Conservation (phyloP, 2,113 vertebrate genomes). For the Coreoperca whiteheadi region DNA sequence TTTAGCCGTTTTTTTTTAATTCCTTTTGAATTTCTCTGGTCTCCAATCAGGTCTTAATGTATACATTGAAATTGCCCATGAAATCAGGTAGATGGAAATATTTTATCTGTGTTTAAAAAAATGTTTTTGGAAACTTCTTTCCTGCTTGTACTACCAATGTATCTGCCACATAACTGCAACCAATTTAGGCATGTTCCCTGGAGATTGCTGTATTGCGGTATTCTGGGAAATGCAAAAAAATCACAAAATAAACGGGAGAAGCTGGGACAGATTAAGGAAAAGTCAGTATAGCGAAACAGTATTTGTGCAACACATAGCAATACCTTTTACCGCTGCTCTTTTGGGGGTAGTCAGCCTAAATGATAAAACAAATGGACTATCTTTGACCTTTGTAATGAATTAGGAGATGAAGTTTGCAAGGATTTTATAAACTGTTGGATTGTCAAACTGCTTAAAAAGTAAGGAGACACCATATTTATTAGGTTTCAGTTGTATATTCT, state of each 20-base stretch:
- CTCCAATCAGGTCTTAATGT: too few relatives aligned
- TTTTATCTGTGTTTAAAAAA: too few relatives aligned
- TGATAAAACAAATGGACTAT: too few relatives aligned
- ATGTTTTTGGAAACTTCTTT: too few relatives aligned
- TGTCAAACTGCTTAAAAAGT: not conserved
- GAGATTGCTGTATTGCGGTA: not conserved
- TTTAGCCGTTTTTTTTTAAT: too few relatives aligned
- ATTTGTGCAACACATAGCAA: not conserved
- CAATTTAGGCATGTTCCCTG: not conserved
- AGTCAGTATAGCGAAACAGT: not conserved
- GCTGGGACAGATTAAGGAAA: not conserved
- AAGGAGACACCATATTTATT: too few relatives aligned
- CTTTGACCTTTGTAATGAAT: not conserved
- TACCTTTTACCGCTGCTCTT: too few relatives aligned
- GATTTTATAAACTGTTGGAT: not conserved
- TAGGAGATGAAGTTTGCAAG: not conserved
- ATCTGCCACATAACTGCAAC: too few relatives aligned
- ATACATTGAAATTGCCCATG: not conserved
- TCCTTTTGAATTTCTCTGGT: too few relatives aligned
- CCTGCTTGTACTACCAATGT: too few relatives aligned
- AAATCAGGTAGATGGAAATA: not conserved
- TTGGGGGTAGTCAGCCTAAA: too few relatives aligned
- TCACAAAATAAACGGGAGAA: not conserved
- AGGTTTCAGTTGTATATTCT: too few relatives aligned
- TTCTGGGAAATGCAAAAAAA: not conserved